These are phyloP conservation scores for Machaerirhynchus nigripectus DNA, from an alignment of 2,113 vertebrate species.

Conservation along the genomic window DNA sequence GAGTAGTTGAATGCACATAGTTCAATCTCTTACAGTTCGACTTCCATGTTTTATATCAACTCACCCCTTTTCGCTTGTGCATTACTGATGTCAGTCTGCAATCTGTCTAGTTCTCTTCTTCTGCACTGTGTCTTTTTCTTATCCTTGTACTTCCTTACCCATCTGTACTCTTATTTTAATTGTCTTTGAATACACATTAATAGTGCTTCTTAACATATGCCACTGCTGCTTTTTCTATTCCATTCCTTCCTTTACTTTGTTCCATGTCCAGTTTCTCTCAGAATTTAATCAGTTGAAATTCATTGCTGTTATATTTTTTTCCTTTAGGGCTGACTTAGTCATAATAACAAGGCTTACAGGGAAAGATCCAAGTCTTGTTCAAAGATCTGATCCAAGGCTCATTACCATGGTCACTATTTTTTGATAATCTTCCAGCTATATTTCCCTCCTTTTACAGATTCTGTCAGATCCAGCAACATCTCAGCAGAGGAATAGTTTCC, in stretches of 20 bases:
- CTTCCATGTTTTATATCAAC: neutral
- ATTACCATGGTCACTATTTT: conserved; percentile 14
- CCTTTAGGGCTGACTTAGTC: neutral
- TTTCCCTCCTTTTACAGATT: neutral
- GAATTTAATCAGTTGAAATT: neutral
- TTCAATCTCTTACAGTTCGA: neutral
- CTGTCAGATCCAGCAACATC: neutral
- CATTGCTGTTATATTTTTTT: neutral
- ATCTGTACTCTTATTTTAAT: conserved; percentile 38
- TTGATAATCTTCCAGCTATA: neutral
- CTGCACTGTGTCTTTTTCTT: conserved; percentile 6
- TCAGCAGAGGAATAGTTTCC: neutral
- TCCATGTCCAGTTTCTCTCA: neutral
- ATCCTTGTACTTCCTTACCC: conserved; percentile 24
- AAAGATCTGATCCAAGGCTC: conserved; percentile 15
- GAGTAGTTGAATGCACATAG: neutral
- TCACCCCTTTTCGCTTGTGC: neutral
- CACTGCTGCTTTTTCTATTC: neutral
- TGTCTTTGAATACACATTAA: neutral
- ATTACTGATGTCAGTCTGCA: neutral
- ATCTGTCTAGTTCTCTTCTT: conserved; percentile 12
- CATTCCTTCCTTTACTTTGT: neutral
- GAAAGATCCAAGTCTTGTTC: conserved; percentile 14
- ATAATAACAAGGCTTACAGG: neutral
- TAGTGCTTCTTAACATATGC: neutral